These are phyloP conservation scores for Xiphophorus couchianus DNA, from an alignment of 2,113 vertebrate genomes.

Conservation along the genomic window DNA sequence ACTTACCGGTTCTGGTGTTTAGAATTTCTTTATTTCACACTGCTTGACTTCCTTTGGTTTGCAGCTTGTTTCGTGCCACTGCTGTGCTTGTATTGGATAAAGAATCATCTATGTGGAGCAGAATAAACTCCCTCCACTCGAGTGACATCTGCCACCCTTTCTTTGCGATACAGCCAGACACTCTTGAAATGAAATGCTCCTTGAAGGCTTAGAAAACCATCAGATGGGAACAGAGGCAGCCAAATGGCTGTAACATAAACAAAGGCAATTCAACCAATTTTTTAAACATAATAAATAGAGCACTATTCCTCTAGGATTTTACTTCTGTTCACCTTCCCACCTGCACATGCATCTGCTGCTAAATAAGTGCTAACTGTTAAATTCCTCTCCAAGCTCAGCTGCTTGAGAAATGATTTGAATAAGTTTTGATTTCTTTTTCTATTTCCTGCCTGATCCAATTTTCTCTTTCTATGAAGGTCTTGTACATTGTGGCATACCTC, in stretches of 20 bases:
- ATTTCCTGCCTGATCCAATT: background rate
- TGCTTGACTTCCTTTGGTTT: conserved; percentile 8
- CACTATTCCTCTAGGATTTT: background rate
- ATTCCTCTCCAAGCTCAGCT: background rate
- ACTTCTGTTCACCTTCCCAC: background rate
- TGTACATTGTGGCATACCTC: background rate
- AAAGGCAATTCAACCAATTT: background rate
- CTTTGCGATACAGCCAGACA: conserved; percentile 43
- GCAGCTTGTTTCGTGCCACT: background rate
- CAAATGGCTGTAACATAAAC: conserved; percentile 6
- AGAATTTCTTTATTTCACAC: conserved; percentile 1
- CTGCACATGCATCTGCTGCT: background rate
- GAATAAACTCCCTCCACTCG: conserved; percentile 37
- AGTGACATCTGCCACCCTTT: conserved; percentile 50
- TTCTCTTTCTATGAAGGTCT: background rate
- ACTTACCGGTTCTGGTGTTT: background rate
- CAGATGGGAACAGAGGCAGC: conserved; percentile 21
- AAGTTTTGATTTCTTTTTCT: background rate
- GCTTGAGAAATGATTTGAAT: background rate
- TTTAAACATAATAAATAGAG: background rate
- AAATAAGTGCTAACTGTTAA: background rate
- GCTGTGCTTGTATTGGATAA: conserved; percentile 37
- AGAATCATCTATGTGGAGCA: conserved; percentile 20
- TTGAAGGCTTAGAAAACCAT: conserved; percentile 30
- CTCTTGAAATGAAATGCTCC: conserved; percentile 35